Evolutionary conservation across 2,113 vertebrate species (phyloP).

Genomic region (Phaethornis superciliosus): DNA sequence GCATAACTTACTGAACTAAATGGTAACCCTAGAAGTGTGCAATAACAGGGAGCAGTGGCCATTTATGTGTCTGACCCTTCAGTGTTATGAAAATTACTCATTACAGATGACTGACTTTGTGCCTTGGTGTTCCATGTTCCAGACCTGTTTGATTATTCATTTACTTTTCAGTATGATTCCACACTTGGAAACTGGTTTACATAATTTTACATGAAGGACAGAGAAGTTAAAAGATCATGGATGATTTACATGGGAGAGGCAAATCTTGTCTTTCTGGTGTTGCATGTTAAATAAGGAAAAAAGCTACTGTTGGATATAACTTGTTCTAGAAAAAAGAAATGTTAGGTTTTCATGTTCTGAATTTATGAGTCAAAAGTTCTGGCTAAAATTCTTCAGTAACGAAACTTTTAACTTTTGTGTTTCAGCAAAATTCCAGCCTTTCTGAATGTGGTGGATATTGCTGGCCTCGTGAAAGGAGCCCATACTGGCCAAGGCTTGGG

Average conservation of each 20-base stretch:
- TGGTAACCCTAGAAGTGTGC: not conserved
- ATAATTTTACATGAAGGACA: not conserved
- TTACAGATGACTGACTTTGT: not conserved
- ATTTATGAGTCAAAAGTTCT: not conserved
- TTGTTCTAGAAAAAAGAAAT: not conserved
- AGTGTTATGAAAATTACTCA: not conserved
- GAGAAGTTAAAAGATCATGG: not conserved
- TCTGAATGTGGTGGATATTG: slow-evolving; percentile 97
- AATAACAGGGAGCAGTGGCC: not conserved
- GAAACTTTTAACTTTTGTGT: slow-evolving; percentile 47
- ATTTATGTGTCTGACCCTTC: not conserved
- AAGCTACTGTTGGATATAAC: not conserved
- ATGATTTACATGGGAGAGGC: not conserved
- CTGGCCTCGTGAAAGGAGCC: slow-evolving; percentile 97
- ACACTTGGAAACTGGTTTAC: not conserved
- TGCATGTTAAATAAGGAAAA: not conserved
- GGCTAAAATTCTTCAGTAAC: slow-evolving; percentile 13
- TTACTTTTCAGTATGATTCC: not conserved
- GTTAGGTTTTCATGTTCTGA: not conserved
- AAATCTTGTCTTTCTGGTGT: not conserved
- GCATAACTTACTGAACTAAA: not conserved
- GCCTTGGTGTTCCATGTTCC: not conserved
- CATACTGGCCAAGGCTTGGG: slow-evolving; percentile 94
- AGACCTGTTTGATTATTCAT: not conserved
- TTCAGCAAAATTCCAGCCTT: slow-evolving; percentile 97